phyloP scores from a whole-genome alignment of 2,113 vertebrate species.

The Campylorhamphus procurvoides region DNA sequence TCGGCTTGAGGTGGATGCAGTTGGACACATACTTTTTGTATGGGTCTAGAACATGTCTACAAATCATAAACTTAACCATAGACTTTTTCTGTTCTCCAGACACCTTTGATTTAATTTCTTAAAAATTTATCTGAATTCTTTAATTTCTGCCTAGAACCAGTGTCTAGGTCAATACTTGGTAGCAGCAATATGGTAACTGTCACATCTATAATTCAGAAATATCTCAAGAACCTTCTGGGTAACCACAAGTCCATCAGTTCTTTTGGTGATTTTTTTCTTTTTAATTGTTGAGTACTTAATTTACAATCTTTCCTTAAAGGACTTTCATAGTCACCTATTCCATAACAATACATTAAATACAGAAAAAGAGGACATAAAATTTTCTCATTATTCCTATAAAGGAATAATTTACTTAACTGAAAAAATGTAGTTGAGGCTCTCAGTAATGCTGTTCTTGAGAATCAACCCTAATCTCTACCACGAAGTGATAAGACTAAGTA shows the following conservation, averaged over 20 bases:
- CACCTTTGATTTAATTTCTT: not conserved
- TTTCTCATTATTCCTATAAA: not conserved
- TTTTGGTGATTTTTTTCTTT: not conserved
- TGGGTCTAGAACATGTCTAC: not conserved
- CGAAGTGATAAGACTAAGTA: constrained; percentile 58
- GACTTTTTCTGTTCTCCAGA: not conserved
- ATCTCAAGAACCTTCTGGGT: not conserved
- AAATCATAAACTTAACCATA: not conserved
- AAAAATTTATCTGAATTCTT: not conserved
- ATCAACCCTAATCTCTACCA: constrained; percentile 1
- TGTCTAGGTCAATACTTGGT: not conserved
- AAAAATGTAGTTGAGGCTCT: not conserved
- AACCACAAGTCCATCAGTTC: not conserved
- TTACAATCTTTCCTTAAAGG: not conserved
- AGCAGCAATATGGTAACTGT: not conserved
- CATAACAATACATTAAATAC: not conserved
- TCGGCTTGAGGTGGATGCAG: not conserved
- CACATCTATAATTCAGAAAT: not conserved
- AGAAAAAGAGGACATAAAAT: not conserved
- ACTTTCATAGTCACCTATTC: not conserved
- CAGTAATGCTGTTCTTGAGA: constrained; percentile 25
- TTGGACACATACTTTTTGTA: not conserved
- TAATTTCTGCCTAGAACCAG: not conserved
- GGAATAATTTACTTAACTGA: constrained; percentile 36
- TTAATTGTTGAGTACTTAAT: not conserved